Conservation (phyloP, 2,113 vertebrate species). For the Perccottus glenii region DNA sequence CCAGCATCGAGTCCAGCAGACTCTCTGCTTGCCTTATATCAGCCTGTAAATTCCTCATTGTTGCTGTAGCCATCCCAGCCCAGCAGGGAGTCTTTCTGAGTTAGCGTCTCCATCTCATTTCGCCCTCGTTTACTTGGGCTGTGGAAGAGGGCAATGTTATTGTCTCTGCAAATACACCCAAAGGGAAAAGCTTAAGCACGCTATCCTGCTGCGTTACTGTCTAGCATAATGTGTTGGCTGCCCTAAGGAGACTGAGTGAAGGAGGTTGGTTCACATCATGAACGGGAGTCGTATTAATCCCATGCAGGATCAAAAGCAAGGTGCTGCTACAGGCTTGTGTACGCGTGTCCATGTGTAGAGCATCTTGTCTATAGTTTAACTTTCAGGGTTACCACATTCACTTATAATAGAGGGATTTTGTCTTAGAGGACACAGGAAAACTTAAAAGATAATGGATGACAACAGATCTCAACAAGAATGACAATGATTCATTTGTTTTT, state of each 20-base stretch:
- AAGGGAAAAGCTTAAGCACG: conserved; percentile 64
- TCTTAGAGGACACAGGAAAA: conserved; percentile 54
- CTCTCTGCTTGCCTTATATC: conserved; percentile 75
- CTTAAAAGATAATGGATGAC: conserved; percentile 32
- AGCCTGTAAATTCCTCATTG: conserved; percentile 72
- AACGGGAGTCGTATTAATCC: conserved; percentile 61
- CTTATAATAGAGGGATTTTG: conserved; percentile 54
- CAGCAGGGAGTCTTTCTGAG: conserved; percentile 70
- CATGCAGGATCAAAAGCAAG: conserved; percentile 69
- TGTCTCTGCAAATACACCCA: conserved; percentile 43
- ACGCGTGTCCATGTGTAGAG: conserved; percentile 66
- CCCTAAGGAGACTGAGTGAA: conserved; percentile 65
- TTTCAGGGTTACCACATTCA: conserved; percentile 40
- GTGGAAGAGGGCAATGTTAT: conserved; percentile 52
- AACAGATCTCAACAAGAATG: conserved; percentile 3
- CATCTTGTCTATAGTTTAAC: conserved; percentile 49
- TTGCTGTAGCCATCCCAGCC: conserved; percentile 52
- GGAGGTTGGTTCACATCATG: conserved; percentile 32
- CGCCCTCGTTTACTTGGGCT: conserved; percentile 43
- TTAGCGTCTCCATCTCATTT: conserved; percentile 61
- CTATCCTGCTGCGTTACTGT: conserved; percentile 60
- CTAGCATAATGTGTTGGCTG: conserved; percentile 67
- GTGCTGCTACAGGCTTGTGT: conserved; percentile 54
- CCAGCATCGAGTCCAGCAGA: conserved; percentile 75
- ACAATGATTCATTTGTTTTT: no score